Base-by-base conservation (phyloP, 2,888 invertebrate genomes). In the Calameuta idolon region DNA sequence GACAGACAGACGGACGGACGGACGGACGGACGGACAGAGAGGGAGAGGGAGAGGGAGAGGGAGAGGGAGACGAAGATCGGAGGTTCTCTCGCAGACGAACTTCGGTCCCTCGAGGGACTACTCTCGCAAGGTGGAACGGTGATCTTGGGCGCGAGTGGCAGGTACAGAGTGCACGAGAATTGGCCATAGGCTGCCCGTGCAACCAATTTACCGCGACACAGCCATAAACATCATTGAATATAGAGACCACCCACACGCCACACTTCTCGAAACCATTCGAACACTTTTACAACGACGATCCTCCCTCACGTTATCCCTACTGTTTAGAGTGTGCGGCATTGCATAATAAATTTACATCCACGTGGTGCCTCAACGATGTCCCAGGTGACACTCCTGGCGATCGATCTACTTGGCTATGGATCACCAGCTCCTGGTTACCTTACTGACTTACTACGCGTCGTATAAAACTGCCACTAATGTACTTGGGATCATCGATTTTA, bases 211-310 rank as follows among this genome's bases (percentile, higher is more conserved):
- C 87, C 86, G 87, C 86, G 83, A 88, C 86, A 86, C 84, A 84
- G 87, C 85, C 87, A 89, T 89, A 89, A 89, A 89, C 87, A 87
- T 89, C 86, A 86, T 85, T 86, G 87, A 86, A 85, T 74, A 74
- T 85, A 85, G 86, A 85, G 89, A 89, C 89, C 89, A 89, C 89
- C 89, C 89, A 89, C 89, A 15, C 71, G 71, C 71, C 82, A 84
- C 83, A 83, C 84, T 85, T 84, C 87, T 85, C 79, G 81, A 83
- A 87, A 86, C 83, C 84, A 84, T 80, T 83, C 82, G 81, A 74
- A 11, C 9, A 31, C 33, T 71, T 71, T 71, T 71, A 71, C 71
- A 34, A 34, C 5, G 31, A 71, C 71, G 71, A 31, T 12, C 71
- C 12, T 71, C 71, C 71, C n/a, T 71, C 71, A 31, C 71, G 33